phyloP scores from a whole-genome alignment of 1,140 invertebrate genomes.

The Eupristina koningsbergeri region DNA sequence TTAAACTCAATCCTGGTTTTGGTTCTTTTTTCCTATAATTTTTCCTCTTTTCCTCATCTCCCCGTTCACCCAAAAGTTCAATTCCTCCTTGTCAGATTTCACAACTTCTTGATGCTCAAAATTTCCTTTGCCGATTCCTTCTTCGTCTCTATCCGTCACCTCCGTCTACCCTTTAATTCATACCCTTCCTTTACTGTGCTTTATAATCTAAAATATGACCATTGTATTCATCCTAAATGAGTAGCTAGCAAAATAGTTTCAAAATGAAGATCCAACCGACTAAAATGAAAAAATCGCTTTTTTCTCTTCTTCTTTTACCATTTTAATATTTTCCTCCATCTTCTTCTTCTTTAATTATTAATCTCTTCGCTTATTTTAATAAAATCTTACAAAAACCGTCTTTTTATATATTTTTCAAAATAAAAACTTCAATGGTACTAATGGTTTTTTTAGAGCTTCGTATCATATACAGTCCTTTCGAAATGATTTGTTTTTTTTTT shows the following conservation, averaged over 20 bases:
- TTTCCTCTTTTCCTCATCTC: neutral
- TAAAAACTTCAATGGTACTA: too few relatives aligned
- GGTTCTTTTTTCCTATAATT: neutral
- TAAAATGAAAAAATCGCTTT: neutral
- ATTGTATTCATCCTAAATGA: slow-evolving; percentile 33
- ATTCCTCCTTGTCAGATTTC: slow-evolving; percentile 28
- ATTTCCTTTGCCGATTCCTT: slow-evolving; percentile 33
- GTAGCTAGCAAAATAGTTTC: slow-evolving; percentile 24
- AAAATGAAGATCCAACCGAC: neutral
- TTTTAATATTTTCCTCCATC: too few relatives aligned
- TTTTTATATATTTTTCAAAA: too few relatives aligned
- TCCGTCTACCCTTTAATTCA: slow-evolving; percentile 11
- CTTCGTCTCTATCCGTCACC: neutral
- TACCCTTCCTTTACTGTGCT: slow-evolving; percentile 2
- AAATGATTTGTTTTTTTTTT: too few relatives aligned
- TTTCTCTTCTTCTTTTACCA: neutral
- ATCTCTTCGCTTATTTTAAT: too few relatives aligned
- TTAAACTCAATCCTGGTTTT: neutral
- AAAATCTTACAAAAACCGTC: too few relatives aligned
- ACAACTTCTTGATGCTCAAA: neutral
- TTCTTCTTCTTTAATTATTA: too few relatives aligned
- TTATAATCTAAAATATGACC: slow-evolving; percentile 15
- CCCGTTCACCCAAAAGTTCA: slow-evolving; percentile 34
- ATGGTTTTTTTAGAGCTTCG: too few relatives aligned
- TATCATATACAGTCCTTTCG: too few relatives aligned